Conservation (phyloP, 2,797 vertebrate genomes). For the Enteromius afrohamiltoni region DNA sequence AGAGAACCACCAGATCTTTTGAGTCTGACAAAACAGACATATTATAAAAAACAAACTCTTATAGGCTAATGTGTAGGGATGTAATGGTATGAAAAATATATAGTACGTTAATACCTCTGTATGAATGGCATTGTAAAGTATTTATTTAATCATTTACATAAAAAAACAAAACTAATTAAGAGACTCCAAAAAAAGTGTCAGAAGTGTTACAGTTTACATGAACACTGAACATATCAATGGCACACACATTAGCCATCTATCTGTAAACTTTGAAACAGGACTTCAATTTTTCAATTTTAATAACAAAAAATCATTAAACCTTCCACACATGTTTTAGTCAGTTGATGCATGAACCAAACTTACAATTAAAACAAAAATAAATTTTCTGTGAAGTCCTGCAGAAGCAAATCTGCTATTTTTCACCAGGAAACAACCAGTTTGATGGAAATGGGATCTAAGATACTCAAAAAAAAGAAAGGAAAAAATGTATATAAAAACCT, state of each 20-base stretch:
- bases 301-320: too few species aligned
- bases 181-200: too few species aligned
- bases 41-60: neutral
- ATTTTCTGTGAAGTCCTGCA: neutral
- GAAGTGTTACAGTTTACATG: too few species aligned
- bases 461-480: neutral
- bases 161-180: too few species aligned
- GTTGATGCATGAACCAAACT: neutral
- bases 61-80: neutral
- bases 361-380: neutral
- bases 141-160: too few species aligned
- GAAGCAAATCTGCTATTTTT: neutral
- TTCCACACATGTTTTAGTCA: neutral
- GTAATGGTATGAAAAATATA: too few species aligned
- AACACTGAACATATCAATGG: too few species aligned
- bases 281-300: too few species aligned
- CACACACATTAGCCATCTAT: too few species aligned
- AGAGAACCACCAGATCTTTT: conserved; percentile 10
- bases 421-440: neutral
- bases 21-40: neutral
- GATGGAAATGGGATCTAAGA: conserved; percentile 10
- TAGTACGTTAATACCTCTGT: too few species aligned
- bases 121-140: too few species aligned
- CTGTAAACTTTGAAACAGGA: too few species aligned
- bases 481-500: neutral